Percentiles rank a stretch among this genome's conserved stretches.
Evolutionary conservation across 2,113 vertebrate genomes (phyloP).

Genomic region (Mungos mungo): DNA sequence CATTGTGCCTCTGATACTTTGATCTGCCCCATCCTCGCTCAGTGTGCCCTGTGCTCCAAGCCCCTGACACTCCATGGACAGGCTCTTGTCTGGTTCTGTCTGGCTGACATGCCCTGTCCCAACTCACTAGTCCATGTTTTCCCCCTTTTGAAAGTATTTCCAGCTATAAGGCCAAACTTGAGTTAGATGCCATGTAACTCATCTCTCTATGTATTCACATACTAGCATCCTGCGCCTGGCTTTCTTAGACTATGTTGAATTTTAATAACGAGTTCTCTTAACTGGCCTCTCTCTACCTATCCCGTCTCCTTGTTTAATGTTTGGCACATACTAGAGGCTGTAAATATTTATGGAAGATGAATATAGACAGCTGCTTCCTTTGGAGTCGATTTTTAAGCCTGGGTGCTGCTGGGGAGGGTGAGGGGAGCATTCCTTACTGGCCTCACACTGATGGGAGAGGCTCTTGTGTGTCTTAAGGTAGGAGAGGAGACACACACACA

Average conservation of each 20-base stretch:
- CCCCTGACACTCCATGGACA: background rate
- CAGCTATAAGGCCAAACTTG: background rate
- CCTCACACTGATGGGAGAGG: background rate
- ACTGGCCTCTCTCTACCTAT: background rate
- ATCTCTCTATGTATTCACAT: background rate
- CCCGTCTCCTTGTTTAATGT: background rate
- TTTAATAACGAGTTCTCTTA: conserved; percentile 31
- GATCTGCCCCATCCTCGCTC: background rate
- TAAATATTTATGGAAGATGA: conserved; percentile 7
- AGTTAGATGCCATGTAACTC: background rate
- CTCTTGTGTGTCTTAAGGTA: background rate
- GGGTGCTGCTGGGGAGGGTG: background rate
- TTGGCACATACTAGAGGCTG: background rate
- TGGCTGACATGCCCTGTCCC: background rate
- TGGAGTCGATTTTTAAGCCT: background rate
- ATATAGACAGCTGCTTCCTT: background rate
- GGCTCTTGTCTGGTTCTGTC: background rate
- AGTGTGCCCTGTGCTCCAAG: background rate
- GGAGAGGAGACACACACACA: background rate
- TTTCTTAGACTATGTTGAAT: background rate
- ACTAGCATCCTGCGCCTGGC: background rate
- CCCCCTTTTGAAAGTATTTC: conserved; percentile 40
- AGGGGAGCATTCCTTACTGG: background rate
- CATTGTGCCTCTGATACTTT: background rate
- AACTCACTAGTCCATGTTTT: background rate